Percentiles rank a stretch among this genome's conserved stretches.
Conservation (phyloP, 2,888 invertebrate species). For the Agrochola lota region DNA sequence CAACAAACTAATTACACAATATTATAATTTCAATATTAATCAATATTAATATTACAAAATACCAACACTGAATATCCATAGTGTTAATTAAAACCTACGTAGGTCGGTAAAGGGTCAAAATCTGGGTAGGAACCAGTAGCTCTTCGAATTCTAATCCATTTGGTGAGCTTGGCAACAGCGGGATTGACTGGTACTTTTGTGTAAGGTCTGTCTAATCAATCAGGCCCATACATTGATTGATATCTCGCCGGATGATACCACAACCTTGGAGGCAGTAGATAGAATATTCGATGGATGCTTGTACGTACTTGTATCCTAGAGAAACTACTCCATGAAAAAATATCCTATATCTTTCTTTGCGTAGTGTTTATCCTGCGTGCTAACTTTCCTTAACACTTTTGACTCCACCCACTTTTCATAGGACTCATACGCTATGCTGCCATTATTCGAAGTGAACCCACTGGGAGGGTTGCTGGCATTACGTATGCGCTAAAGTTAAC, state of each 20-base stretch:
- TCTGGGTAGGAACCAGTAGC: background rate
- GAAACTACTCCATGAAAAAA: background rate
- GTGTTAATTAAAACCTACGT: background rate
- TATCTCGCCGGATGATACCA: slow-evolving; percentile 1
- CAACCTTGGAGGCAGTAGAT: no score
- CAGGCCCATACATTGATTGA: slow-evolving; percentile 25
- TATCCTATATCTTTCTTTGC: no score
- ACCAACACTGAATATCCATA: background rate
- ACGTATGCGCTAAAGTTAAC: no score
- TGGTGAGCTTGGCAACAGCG: background rate
- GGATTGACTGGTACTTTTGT: background rate
- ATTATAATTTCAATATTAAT: no score
- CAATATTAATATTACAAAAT: no score
- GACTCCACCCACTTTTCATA: no score
- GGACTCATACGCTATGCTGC: no score
- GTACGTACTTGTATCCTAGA: background rate
- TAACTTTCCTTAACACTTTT: background rate
- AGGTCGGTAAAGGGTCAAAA: background rate
- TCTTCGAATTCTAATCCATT: slow-evolving; percentile 17
- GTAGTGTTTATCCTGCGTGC: background rate
- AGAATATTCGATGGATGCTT: no score
- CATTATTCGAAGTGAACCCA: no score
- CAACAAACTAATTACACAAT: background rate
- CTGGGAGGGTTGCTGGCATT: no score
- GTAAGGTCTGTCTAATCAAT: slow-evolving; percentile 26